Conservation (phyloP, 2,797 vertebrate species). For the Pseudochirops corinnae region DNA sequence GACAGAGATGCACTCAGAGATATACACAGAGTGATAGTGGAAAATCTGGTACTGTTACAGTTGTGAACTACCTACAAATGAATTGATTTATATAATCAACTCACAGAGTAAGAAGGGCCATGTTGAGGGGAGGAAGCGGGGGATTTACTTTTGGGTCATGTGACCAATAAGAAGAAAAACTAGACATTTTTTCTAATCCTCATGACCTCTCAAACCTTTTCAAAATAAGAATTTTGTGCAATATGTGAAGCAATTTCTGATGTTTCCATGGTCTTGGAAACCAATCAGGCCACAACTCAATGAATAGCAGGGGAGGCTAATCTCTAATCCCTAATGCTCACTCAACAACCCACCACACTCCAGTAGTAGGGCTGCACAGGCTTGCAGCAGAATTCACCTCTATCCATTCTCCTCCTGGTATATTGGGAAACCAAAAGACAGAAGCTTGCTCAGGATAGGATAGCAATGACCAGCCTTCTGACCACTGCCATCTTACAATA, state of each 20-base stretch:
- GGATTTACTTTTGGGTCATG: background rate
- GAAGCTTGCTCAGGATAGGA: background rate
- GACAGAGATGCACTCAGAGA: no score
- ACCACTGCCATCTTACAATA: background rate
- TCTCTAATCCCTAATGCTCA: background rate
- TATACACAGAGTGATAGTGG: background rate
- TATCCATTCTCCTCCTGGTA: background rate
- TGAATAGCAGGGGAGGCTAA: background rate
- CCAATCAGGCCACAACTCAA: background rate
- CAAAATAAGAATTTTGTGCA: background rate
- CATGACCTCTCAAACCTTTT: background rate
- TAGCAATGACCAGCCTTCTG: background rate
- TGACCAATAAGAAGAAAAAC: background rate
- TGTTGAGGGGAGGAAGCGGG: background rate
- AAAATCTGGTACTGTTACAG: background rate
- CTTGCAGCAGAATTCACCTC: background rate
- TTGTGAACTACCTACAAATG: background rate
- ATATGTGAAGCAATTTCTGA: background rate
- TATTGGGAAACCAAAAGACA: background rate
- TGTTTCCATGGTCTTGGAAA: background rate
- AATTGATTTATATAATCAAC: background rate
- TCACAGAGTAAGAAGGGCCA: background rate
- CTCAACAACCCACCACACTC: background rate
- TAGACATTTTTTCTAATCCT: background rate
- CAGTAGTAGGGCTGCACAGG: background rate